A percentile compares a stretch with the other conserved stretches of the same genome.
Evolutionary conservation across 2,888 invertebrate genomes (phyloP).

Genomic region (Silvanus unidentatus): DNA sequence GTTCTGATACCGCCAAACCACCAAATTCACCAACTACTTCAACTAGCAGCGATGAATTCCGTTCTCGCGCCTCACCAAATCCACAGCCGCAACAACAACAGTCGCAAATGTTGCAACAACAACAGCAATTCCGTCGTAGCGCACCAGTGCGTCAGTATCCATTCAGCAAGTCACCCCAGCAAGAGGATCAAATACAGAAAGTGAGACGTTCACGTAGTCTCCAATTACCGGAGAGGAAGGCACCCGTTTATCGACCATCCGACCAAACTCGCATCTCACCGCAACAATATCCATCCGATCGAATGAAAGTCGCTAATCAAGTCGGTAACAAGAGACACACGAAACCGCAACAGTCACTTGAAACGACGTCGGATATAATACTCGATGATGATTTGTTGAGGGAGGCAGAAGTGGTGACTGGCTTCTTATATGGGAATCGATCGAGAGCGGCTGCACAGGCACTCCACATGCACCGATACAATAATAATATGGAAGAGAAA

Average conservation of each 20-base stretch:
- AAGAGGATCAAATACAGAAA: slow-evolving; percentile 34
- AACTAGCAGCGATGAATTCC: slow-evolving; percentile 37
- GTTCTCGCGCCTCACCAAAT: slow-evolving; percentile 7
- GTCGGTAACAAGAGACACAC: slow-evolving; percentile 26
- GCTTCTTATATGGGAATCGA: slow-evolving; percentile 52
- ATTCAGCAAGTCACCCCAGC: slow-evolving; percentile 10
- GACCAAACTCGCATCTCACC: slow-evolving; percentile 40
- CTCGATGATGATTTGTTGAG: slow-evolving; percentile 49
- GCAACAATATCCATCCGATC: slow-evolving; percentile 39
- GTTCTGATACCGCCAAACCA: slow-evolving; percentile 39
- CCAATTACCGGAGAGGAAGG: slow-evolving; percentile 54
- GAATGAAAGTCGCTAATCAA: slow-evolving; percentile 38
- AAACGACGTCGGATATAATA: slow-evolving; percentile 16
- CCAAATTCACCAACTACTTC: slow-evolving; percentile 33
- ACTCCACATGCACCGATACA: slow-evolving; percentile 37
- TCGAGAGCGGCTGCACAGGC: slow-evolving; percentile 51
- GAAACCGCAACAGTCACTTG: slow-evolving; percentile 9
- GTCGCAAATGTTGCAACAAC: slow-evolving; percentile 2
- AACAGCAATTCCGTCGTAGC: slow-evolving; percentile 8
- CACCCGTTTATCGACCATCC: slow-evolving; percentile 18
- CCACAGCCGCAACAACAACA: neutral
- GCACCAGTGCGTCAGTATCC: slow-evolving; percentile 24
- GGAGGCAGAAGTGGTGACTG: slow-evolving; percentile 53
- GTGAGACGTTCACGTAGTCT: slow-evolving; percentile 55
- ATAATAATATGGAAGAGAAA: slow-evolving; percentile 33